Evolutionary conservation across 2,113 vertebrate genomes (phyloP).

Genomic region (Verasper variegatus): DNA sequence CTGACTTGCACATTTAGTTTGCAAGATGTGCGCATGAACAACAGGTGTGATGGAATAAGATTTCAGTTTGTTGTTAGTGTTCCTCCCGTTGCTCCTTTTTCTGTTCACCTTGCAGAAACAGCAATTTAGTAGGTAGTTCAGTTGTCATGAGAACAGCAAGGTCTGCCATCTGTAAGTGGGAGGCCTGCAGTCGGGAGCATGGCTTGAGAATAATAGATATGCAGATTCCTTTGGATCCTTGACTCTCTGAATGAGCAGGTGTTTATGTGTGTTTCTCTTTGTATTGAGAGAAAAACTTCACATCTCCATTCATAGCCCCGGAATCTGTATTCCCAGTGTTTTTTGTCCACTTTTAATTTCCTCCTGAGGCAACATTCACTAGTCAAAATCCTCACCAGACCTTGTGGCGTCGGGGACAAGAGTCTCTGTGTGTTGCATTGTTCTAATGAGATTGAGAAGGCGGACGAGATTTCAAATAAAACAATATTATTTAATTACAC

Average conservation of each 20-base stretch:
- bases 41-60: slow-evolving; percentile 29
- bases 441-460: background rate
- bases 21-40: slow-evolving; percentile 15
- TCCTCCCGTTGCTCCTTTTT: slow-evolving; percentile 19
- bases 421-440: background rate
- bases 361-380: background rate
- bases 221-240: background rate
- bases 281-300: slow-evolving; percentile 18
- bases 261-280: slow-evolving; percentile 25
- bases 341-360: background rate
- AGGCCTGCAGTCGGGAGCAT: slow-evolving; percentile 45
- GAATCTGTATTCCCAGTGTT: background rate
- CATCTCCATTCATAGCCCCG: background rate
- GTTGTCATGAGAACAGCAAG: slow-evolving; percentile 51
- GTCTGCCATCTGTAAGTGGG: slow-evolving; percentile 63
- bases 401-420: background rate
- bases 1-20: slow-evolving; percentile 13
- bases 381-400: background rate
- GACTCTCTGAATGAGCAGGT: slow-evolving; percentile 46
- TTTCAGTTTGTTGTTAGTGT: slow-evolving; percentile 18
- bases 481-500: background rate
- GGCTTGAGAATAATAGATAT: slow-evolving; percentile 60
- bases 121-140: slow-evolving; percentile 48
- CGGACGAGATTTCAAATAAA: background rate
- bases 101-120: slow-evolving; percentile 34